Percentiles rank a stretch among this genome's conserved stretches.
Evolutionary conservation across 2,888 invertebrate species (phyloP).

Genomic region (Carabus problematicus): DNA sequence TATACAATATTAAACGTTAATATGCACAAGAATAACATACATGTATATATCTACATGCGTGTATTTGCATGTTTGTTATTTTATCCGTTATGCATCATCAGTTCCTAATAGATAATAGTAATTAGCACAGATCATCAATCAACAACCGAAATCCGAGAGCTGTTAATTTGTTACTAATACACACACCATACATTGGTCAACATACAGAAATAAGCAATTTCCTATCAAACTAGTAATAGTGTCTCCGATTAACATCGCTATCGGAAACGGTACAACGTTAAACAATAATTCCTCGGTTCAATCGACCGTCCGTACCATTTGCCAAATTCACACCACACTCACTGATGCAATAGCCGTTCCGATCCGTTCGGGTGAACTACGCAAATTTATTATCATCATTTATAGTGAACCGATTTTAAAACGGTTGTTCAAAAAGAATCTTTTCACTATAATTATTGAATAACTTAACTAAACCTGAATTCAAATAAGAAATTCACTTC

Average conservation of each 20-base stretch:
- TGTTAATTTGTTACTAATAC: conserved; percentile 27
- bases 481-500: too few relatives aligned
- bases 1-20: too few relatives aligned
- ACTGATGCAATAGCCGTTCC: not conserved
- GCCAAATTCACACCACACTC: conserved; percentile 15
- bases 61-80: not conserved
- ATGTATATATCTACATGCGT: too few relatives aligned
- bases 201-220: conserved; percentile 34
- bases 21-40: too few relatives aligned
- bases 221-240: conserved; percentile 38
- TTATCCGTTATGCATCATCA: conserved; percentile 12
- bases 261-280: conserved; percentile 8
- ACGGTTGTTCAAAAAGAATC: too few relatives aligned
- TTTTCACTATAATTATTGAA: too few relatives aligned
- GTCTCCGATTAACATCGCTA: conserved; percentile 36
- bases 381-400: too few relatives aligned
- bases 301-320: conserved; percentile 13
- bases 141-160: conserved; percentile 27
- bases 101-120: conserved; percentile 30
- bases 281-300: conserved; percentile 15
- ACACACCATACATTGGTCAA: conserved; percentile 1
- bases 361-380: too few relatives aligned
- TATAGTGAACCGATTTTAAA: too few relatives aligned
- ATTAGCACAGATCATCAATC: conserved; percentile 33
- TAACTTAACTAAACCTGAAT: too few relatives aligned